Evolutionary conservation across 2,888 invertebrate species (phyloP).

Genomic region (Zaprionus lineosus): DNA sequence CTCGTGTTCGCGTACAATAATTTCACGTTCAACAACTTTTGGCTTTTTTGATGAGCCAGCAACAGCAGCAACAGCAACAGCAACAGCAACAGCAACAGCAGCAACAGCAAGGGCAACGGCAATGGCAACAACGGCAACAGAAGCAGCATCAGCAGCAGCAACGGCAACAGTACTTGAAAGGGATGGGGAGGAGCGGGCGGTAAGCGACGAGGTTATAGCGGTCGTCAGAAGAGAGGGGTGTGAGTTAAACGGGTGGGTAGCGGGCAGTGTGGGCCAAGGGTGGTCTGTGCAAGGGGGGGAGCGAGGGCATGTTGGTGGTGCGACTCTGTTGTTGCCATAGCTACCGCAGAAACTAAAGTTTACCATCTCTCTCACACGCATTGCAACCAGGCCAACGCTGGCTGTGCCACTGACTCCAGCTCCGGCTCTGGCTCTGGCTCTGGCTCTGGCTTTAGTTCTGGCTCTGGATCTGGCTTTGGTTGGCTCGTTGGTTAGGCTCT

Average conservation of each 20-base stretch:
- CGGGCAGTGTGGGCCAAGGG: too few relatives aligned
- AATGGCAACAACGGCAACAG: too few relatives aligned
- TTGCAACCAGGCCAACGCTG: conserved; percentile 39
- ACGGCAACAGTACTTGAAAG: conserved; percentile 55
- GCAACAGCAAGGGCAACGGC: conserved; percentile 28
- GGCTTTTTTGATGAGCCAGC: conserved; percentile 76
- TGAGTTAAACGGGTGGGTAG: too few relatives aligned
- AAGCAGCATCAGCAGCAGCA: conserved; percentile 15
- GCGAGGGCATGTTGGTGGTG: conserved; percentile 7
- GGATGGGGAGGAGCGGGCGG: conserved; percentile 34
- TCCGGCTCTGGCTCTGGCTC: conserved; percentile 2
- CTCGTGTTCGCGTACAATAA: conserved; percentile 76
- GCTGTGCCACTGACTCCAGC: conserved; percentile 9
- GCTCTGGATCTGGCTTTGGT: conserved; percentile 1
- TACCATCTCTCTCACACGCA: conserved; percentile 61
- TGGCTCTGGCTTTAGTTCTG: conserved; percentile 7
- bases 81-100: conserved; percentile 15
- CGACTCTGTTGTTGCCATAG: conserved; percentile 60
- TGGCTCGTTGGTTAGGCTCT: conserved; percentile 11
- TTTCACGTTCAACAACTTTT: conserved; percentile 76
- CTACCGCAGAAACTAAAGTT: conserved; percentile 61
- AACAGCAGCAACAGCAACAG: conserved; percentile 25
- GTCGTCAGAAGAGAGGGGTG: conserved; percentile 1
- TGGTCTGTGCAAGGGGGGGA: background rate
- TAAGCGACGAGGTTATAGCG: conserved; percentile 1